These are phyloP conservation scores for Agriotes lineatus DNA, from an alignment of 2,888 invertebrate genomes.

Conservation along the genomic window DNA sequence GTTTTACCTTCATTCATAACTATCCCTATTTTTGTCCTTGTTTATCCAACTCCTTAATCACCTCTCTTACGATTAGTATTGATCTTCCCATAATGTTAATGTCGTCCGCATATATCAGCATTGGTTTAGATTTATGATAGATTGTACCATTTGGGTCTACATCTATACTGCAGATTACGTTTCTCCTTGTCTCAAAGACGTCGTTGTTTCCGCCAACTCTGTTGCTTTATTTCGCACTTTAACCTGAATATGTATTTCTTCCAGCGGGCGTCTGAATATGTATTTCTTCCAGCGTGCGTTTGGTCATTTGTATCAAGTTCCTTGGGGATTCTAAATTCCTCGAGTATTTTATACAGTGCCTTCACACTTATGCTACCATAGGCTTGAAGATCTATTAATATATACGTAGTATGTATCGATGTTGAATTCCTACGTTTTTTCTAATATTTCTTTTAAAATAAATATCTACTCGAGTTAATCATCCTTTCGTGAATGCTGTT, in stretches of 20 bases:
- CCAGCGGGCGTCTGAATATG: background rate
- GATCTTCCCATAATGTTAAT: no score
- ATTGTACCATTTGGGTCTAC: background rate
- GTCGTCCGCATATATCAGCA: background rate
- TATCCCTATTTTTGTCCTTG: no score
- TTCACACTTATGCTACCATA: background rate
- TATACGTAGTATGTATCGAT: background rate
- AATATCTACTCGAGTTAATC: background rate
- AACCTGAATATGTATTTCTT: no score
- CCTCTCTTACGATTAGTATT: no score
- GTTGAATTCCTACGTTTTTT: no score
- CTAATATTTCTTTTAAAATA: no score
- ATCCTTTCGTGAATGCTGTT: background rate
- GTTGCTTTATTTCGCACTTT: background rate
- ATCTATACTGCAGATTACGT: background rate
- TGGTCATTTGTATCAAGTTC: background rate
- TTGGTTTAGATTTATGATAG: background rate
- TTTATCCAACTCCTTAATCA: no score
- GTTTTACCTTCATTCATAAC: no score
- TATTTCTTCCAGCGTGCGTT: background rate
- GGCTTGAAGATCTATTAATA: background rate
- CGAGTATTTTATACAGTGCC: background rate
- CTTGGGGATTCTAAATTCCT: background rate
- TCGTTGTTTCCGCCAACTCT: background rate
- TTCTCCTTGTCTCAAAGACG: background rate